Evolutionary conservation across 2,797 vertebrate genomes (phyloP).

Genomic region (Peromyscus melanophrys): DNA sequence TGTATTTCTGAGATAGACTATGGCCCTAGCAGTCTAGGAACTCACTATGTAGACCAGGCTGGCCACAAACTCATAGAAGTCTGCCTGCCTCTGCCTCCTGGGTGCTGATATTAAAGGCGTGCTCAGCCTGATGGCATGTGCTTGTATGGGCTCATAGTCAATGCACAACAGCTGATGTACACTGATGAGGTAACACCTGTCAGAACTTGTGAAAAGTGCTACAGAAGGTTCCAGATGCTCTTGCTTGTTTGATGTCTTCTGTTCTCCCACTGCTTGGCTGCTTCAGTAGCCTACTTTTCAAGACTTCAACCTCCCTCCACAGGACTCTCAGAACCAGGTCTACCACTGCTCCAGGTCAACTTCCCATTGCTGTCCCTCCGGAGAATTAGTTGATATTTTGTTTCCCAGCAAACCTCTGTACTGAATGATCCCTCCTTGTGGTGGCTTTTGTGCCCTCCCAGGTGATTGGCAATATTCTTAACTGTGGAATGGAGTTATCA

Average conservation of each 20-base stretch:
- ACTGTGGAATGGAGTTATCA: neutral
- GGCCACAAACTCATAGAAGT: neutral
- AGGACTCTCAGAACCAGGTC: neutral
- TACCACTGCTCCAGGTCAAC: neutral
- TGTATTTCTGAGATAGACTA: neutral
- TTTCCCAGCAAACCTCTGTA: neutral
- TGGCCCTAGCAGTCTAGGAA: neutral
- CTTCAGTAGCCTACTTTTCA: neutral
- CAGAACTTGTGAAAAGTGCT: conserved; percentile 86
- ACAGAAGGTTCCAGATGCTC: neutral
- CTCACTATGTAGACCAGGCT: neutral
- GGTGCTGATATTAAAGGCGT: neutral
- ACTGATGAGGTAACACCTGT: neutral
- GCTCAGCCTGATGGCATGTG: neutral
- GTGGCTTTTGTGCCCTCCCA: conserved; percentile 17
- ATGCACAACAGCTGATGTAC: neutral
- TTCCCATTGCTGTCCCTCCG: neutral
- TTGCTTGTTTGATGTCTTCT: neutral
- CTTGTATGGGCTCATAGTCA: conserved; percentile 21
- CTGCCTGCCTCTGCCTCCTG: neutral
- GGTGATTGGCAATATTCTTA: neutral
- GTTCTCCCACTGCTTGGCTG: neutral
- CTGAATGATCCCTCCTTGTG: neutral
- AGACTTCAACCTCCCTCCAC: neutral
- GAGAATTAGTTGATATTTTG: neutral